Percentiles rank a stretch among this genome's conserved stretches.
Evolutionary conservation across 2,888 invertebrate species (phyloP).

Genomic region (Euzetes globulus): DNA sequence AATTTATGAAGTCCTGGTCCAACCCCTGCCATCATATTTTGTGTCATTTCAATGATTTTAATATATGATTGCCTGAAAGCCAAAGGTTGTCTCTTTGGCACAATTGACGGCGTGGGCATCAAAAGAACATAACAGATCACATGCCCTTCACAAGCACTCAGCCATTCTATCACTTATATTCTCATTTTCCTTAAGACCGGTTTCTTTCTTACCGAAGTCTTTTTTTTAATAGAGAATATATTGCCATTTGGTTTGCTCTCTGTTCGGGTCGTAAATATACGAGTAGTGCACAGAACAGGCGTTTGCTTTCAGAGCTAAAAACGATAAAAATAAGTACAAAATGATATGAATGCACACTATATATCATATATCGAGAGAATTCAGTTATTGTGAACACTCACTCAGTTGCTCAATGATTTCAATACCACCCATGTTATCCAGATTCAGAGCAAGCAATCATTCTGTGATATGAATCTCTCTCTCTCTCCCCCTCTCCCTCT

Average conservation of each 20-base stretch:
- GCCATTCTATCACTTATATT: not conserved
- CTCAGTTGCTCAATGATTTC: slow-evolving; percentile 14
- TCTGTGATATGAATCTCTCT: slow-evolving; percentile 20
- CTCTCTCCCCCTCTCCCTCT: not conserved
- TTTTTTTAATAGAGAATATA: slow-evolving; percentile 5
- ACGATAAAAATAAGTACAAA: not conserved
- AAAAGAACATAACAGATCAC: slow-evolving; percentile 21
- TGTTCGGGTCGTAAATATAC: slow-evolving; percentile 13
- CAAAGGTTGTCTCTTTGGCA: slow-evolving; percentile 4
- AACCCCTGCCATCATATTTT: slow-evolving; percentile 27
- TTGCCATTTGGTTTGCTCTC: not conserved
- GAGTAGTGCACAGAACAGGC: slow-evolving; percentile 10
- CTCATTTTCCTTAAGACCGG: slow-evolving; percentile 26
- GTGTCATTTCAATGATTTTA: slow-evolving; percentile 10
- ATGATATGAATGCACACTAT: not conserved
- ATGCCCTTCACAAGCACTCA: slow-evolving; percentile 25
- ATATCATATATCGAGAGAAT: slow-evolving; percentile 15
- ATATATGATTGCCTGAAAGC: slow-evolving; percentile 1
- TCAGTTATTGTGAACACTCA: slow-evolving; percentile 28
- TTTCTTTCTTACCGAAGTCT: slow-evolving; percentile 18
- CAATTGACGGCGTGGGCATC: slow-evolving; percentile 30
- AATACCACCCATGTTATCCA: slow-evolving; percentile 21
- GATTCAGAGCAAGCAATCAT: slow-evolving; percentile 27
- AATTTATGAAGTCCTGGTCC: slow-evolving; percentile 25
- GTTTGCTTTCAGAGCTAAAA: not conserved